Evolutionary conservation across 1,140 invertebrate species (phyloP).

Genomic region (Heliconius nattereri): DNA sequence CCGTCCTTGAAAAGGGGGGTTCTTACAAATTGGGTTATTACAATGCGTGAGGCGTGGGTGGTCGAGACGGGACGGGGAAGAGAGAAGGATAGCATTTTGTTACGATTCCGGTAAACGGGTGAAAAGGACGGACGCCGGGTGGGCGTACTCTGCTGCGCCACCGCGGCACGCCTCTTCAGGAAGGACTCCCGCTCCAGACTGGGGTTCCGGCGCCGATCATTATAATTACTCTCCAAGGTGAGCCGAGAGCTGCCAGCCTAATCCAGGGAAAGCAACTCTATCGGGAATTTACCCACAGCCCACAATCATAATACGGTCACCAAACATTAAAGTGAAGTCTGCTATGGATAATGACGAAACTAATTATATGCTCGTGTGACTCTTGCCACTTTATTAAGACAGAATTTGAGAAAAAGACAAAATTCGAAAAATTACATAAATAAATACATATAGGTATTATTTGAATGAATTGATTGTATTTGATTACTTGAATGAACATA

Average conservation of each 20-base stretch:
- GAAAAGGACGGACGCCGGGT: constrained; percentile 58
- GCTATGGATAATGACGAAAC: constrained; percentile 60
- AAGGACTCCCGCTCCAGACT: constrained; percentile 75
- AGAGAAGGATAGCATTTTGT: constrained; percentile 33
- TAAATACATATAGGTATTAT: background rate
- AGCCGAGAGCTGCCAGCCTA: constrained; percentile 72
- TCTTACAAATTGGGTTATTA: constrained; percentile 81
- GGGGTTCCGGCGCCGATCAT: constrained; percentile 80
- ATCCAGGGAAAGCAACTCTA: constrained; percentile 66
- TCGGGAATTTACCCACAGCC: constrained; percentile 57
- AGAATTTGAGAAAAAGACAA: background rate
- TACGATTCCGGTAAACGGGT: constrained; percentile 25
- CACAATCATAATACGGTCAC: constrained; percentile 60
- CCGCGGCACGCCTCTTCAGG: constrained; percentile 77
- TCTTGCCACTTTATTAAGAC: background rate
- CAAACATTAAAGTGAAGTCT: constrained; percentile 46
- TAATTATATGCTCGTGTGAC: constrained; percentile 51
- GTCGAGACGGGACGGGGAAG: constrained; percentile 62
- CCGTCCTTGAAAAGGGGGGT: constrained; percentile 80
- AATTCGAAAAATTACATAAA: background rate
- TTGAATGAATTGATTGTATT: too few species aligned
- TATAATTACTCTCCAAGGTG: constrained; percentile 81
- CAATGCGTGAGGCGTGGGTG: constrained; percentile 72
- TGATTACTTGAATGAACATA: too few species aligned
- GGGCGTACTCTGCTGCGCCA: constrained; percentile 75